Evolutionary conservation across 2,113 vertebrate genomes (phyloP).

Genomic region (Panthera uncia): DNA sequence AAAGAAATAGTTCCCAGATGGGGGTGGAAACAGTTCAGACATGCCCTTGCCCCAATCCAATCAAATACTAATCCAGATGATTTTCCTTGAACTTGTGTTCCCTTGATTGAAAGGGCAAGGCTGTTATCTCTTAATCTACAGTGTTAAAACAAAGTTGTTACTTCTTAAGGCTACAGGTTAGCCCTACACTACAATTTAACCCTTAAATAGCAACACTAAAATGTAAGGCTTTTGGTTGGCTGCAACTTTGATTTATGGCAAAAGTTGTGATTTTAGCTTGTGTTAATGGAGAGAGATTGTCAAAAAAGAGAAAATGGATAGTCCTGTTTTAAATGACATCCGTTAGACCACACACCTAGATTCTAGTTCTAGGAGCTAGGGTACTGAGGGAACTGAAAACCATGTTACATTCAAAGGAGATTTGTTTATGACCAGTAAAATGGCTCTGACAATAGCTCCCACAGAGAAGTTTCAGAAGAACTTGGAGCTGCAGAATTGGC

Average conservation of each 20-base stretch:
- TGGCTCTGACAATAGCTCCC: background rate
- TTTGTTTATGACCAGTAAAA: constrained; percentile 19
- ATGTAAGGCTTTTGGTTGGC: background rate
- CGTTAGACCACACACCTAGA: background rate
- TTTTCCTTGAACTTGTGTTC: no score
- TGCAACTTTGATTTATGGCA: constrained; percentile 3
- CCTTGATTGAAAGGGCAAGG: no score
- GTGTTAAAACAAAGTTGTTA: no score
- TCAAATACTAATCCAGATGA: no score
- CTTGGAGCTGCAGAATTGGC: background rate
- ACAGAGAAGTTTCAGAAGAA: background rate
- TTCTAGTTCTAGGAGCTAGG: background rate
- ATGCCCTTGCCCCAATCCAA: no score
- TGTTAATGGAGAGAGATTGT: background rate
- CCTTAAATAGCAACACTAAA: background rate
- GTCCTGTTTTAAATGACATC: background rate
- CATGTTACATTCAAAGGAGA: background rate
- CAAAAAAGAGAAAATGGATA: background rate
- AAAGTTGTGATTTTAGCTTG: constrained; percentile 17
- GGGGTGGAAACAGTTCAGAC: no score
- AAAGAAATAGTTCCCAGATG: no score
- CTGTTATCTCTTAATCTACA: no score
- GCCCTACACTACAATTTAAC: no score
- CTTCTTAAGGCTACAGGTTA: no score
- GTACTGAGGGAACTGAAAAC: constrained; percentile 14